Conservation (phyloP, 2,888 invertebrate species). For the Tenthredo mesomela region DNA sequence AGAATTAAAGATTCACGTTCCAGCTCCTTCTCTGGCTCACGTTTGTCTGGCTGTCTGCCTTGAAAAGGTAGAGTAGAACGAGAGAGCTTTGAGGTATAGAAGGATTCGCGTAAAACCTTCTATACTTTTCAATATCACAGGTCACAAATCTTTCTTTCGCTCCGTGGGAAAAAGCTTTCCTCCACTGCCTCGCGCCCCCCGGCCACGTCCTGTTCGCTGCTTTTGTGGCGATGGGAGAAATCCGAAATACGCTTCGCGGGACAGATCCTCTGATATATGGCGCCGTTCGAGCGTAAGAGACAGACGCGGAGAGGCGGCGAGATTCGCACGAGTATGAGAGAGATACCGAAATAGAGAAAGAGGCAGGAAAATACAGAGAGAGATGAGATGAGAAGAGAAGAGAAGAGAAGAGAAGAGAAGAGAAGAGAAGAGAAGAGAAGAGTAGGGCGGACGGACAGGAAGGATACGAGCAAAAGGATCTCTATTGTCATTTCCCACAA, state of each 20-base stretch:
- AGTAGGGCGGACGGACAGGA: conserved; percentile 44
- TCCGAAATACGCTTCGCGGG: conserved; percentile 62
- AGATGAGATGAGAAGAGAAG: conserved; percentile 26
- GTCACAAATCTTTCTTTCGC: conserved; percentile 62
- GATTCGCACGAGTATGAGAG: conserved; percentile 13
- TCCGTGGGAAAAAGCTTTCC: conserved; percentile 50
- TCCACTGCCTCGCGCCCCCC: conserved; percentile 5
- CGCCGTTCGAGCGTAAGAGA: conserved; percentile 28
- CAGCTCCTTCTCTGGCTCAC: background rate
- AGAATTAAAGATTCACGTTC: conserved; percentile 39
- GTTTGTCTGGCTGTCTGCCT: conserved; percentile 13
- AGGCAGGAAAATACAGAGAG: conserved; percentile 29
- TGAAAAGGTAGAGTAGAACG: conserved; percentile 15
- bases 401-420: conserved; percentile 46
- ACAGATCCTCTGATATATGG: conserved; percentile 64
- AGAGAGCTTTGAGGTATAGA: conserved; percentile 38
- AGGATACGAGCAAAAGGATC: conserved; percentile 57
- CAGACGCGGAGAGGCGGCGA: conserved; percentile 37
- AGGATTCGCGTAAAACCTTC: conserved; percentile 48
- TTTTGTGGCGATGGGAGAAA: conserved; percentile 55
- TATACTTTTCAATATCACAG: conserved; percentile 63
- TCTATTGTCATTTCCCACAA: conserved; percentile 51
- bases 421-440: conserved; percentile 41
- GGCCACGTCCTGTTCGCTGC: conserved; percentile 48
- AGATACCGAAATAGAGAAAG: background rate